Evolutionary conservation across 1,140 invertebrate genomes (phyloP), one percentile per base, ranked within the genome.

Genomic region (Lethrus apterus): DNA sequence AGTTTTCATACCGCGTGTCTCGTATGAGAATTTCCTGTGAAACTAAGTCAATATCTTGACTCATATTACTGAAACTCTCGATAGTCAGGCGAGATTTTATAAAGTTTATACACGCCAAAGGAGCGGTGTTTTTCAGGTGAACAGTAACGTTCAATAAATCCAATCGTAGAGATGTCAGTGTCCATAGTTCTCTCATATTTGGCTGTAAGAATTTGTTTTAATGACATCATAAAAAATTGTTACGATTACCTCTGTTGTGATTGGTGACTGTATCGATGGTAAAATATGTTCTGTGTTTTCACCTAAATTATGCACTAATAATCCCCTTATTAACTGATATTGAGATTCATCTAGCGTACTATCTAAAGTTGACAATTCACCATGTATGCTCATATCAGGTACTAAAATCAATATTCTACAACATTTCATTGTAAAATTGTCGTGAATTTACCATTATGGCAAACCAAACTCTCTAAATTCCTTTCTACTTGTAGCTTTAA

Each of bases 221-320:
- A n/a, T n/a, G 44, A 18, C 8, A 38, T 30, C 40, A 31, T 17
- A 38, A 36, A 33, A 30, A 46, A 18, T 4, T 8, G 15, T 30
- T 40, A 44, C 1, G 10, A 5, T 33, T 46, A 46, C 44, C 44
- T 47, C 57, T 15, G 52, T 46, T n/a, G 46, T 56, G 7, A 52
- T 33, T 15, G 42, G 35, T 9, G 49, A 30, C 21, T 50, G 50
- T 17, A 65, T 58, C 14, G 63, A 65, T 9, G 65, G 55, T 50
- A 57, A 70, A 51, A 79, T 68, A 55, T 89, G 85, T 46, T 86
- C 84, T 9, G 94, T 69, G 48, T 79, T 78, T 67, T 99, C 94
- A 10, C 91, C 93, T 30, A 98, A 80, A 71, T 99, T 98, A 63
- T 91, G 86, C 0, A 81, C 78, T 1, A 99, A 69, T 14, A 98